These are phyloP conservation scores for Xenopus laevis DNA, from an alignment of 2,113 vertebrate genomes.

Conservation along the genomic window DNA sequence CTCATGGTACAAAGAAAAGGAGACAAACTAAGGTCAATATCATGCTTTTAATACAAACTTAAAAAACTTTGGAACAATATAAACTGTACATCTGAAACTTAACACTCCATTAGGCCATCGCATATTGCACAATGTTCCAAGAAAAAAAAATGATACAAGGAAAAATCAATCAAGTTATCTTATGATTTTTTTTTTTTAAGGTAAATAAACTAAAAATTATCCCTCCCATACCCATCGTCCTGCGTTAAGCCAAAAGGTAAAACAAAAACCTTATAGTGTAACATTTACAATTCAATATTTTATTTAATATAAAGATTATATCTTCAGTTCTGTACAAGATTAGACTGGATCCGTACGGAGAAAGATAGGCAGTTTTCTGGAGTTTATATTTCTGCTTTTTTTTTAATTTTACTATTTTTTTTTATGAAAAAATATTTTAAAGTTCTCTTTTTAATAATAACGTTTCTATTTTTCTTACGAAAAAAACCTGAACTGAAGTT, in stretches of 20 bases:
- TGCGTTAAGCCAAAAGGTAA: slow-evolving; percentile 47
- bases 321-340: slow-evolving; percentile 50
- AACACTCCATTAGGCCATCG: slow-evolving; percentile 70
- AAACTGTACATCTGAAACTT: slow-evolving; percentile 85
- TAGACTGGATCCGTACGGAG: slow-evolving; percentile 40
- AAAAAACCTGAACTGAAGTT: slow-evolving; percentile 72
- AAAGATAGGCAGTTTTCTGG: slow-evolving; percentile 29
- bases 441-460: slow-evolving; percentile 71
- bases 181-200: slow-evolving; percentile 21
- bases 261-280: slow-evolving; percentile 48
- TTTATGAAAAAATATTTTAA: slow-evolving; percentile 56
- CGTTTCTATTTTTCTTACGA: slow-evolving; percentile 71
- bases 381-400: slow-evolving; percentile 20
- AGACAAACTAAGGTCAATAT: slow-evolving; percentile 48
- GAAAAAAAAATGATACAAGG: slow-evolving; percentile 70
- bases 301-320: slow-evolving; percentile 37
- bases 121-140: slow-evolving; percentile 83
- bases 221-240: slow-evolving; percentile 48
- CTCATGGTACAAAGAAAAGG: not conserved
- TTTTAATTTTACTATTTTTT: slow-evolving; percentile 52
- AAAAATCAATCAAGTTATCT: slow-evolving; percentile 46
- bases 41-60: slow-evolving; percentile 89
- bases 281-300: slow-evolving; percentile 52
- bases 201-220: slow-evolving; percentile 48
- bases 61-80: slow-evolving; percentile 86